These are phyloP conservation scores for Mobula birostris DNA, from an alignment of 2,113 vertebrate genomes.

Conservation along the genomic window DNA sequence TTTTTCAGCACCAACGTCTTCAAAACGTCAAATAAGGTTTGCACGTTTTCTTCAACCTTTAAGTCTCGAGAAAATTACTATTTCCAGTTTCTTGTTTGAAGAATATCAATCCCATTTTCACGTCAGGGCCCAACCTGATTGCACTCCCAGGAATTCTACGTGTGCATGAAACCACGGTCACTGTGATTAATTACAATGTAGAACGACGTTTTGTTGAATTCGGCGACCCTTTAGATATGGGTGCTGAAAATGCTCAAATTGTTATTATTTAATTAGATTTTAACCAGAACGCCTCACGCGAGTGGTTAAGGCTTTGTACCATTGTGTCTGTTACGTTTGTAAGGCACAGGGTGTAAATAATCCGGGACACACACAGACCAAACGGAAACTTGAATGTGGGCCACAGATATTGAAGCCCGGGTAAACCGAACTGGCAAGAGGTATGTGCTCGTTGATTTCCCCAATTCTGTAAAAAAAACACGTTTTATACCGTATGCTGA, in stretches of 20 bases:
- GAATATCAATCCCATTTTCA: neutral
- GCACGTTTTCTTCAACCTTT: neutral
- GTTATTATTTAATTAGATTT: neutral
- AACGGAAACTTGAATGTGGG: constrained; percentile 17
- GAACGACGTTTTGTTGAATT: neutral
- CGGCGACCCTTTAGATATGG: neutral
- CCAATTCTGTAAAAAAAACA: neutral
- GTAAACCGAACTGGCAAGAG: constrained; percentile 16
- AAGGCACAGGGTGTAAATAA: constrained; percentile 8
- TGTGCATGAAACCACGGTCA: neutral
- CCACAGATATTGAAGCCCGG: neutral
- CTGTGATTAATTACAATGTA: neutral
- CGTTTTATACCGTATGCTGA: no score
- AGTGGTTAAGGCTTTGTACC: neutral
- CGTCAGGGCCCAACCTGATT: neutral
- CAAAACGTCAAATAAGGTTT: constrained; percentile 13
- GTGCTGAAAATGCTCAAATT: neutral
- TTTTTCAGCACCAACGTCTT: constrained; percentile 5
- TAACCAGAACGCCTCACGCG: neutral
- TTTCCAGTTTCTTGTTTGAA: neutral
- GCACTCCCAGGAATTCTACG: neutral
- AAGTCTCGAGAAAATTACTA: no score
- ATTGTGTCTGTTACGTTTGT: constrained; percentile 17
- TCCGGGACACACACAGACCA: constrained; percentile 22
- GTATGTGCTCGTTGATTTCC: neutral